A percentile compares a stretch with the other conserved stretches of the same genome.
These are phyloP conservation scores for Philaenus spumarius DNA, from an alignment of 1,140 invertebrate genomes.

Conservation along the genomic window DNA sequence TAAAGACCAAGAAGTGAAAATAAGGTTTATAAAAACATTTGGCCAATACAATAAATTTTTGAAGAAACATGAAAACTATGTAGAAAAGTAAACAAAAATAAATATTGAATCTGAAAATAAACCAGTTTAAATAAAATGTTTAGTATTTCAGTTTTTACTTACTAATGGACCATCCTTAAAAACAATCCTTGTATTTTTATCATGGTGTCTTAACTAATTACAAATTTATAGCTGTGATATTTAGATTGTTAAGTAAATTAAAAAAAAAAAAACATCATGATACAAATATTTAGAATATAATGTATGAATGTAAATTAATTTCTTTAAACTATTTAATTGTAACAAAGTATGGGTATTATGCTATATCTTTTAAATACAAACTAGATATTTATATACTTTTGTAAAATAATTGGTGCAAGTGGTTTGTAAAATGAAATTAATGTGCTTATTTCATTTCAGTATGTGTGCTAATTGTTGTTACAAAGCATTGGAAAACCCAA, in stretches of 20 bases:
- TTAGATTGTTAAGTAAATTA: neutral
- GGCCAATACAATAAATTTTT: no score
- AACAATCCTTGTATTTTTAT: neutral
- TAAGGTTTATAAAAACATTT: no score
- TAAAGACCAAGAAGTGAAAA: no score
- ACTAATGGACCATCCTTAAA: neutral
- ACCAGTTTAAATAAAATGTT: neutral
- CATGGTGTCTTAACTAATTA: neutral
- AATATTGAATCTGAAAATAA: neutral
- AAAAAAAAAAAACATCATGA: neutral
- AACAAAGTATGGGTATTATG: no score
- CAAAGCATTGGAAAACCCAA: conserved; percentile 27
- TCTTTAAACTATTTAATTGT: no score
- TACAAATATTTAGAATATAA: neutral
- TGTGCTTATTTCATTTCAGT: conserved; percentile 79
- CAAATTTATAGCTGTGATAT: neutral
- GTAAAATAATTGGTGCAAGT: neutral
- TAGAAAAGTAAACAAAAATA: neutral
- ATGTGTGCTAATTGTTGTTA: conserved; percentile 58
- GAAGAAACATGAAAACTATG: neutral
- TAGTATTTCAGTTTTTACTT: neutral
- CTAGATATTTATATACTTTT: neutral
- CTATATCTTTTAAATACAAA: no score
- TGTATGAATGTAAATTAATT: no score
- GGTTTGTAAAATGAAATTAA: neutral